Base-by-base conservation (phyloP, 2,888 invertebrate species). In the Linnaemya vulpina region DNA sequence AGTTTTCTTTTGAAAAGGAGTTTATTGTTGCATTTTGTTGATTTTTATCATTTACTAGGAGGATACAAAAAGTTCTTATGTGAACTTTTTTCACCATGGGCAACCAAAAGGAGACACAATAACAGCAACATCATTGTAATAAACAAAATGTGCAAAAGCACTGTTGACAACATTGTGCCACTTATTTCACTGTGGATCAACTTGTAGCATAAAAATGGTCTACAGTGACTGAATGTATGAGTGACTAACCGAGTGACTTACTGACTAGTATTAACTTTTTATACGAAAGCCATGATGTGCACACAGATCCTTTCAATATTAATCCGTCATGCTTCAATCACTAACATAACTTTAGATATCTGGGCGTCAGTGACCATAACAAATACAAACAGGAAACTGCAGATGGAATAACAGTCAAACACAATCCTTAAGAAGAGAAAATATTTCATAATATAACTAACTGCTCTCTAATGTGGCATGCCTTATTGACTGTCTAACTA, bases 11-110 rank as follows among this genome's bases (percentile, higher is more conserved):
- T 35, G 9, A 55, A 74, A 53, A 67, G 67, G 20, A 43, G 60
- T 74, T 80, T 67, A 73, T 74, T 74, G 60, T 78, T 70, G 62
- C 15, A 53, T 68, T 76, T 76, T 73, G 80, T 84, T 84, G 80
- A 84, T 77, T 76, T 77, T 80, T 84, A 84, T 80, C 84, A 76
- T 84, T 80, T 62, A 68, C 62, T 81, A 68, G 67, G 67, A 80
- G 84, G 84, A 79, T 65, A 84, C 20, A 74, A 58, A 49, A 51
- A 65, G 30, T 65, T 71, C 13, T 62, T 75, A 10, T 25, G 58
- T 40, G 25, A 22, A 53, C 15, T 75, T 70, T 51, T 77, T 62
- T 53, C 1, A 22, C 20, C 20, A 49, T 38, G 38, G 20, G 38
- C 68, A 67, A 49, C 40, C 17, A 76, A 40, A 40, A 70, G 55